Conservation (phyloP, 1,140 invertebrate species). For the Dinothrombium tinctorium region DNA sequence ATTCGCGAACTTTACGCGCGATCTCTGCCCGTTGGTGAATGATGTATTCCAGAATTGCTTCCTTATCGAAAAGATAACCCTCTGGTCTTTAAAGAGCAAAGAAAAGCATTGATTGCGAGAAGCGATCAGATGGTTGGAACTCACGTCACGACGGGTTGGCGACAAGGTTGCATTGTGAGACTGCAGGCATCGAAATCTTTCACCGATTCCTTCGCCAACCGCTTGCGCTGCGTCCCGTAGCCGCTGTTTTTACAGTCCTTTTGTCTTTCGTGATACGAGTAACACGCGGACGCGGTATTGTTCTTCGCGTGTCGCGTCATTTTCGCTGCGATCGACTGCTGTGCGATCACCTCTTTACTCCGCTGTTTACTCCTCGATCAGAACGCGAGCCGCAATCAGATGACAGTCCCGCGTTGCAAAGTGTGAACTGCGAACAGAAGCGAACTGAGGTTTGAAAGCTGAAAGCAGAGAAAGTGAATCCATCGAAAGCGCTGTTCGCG, state of each 20-base stretch:
- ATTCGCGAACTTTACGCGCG: conserved; percentile 67
- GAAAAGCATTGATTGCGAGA: background rate
- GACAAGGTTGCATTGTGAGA: conserved; percentile 80
- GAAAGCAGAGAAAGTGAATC: too few species aligned
- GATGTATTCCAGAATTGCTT: conserved; percentile 87
- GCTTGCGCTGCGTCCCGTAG: conserved; percentile 29
- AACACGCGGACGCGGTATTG: conserved; percentile 90
- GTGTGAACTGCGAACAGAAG: too few species aligned
- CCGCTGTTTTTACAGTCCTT: conserved; percentile 58
- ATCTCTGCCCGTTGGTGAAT: conserved; percentile 84
- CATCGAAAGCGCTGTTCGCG: too few species aligned
- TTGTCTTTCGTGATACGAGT: conserved; percentile 93
- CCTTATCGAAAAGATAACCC: conserved; percentile 89
- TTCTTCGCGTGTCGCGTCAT: conserved; percentile 93
- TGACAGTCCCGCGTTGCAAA: too few species aligned
- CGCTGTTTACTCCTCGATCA: too few species aligned
- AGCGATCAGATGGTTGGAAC: conserved; percentile 10
- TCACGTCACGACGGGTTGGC: conserved; percentile 65
- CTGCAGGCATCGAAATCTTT: conserved; percentile 97
- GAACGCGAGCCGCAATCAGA: too few species aligned
- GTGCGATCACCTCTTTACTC: too few species aligned
- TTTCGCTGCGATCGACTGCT: too few species aligned
- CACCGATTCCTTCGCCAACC: conserved; percentile 86
- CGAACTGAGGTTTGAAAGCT: too few species aligned
- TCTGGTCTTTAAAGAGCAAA: conserved; percentile 36